A percentile compares a stretch with the other conserved stretches of the same genome.
Conservation (phyloP, 1,140 invertebrate species). For the Samia ricini region DNA sequence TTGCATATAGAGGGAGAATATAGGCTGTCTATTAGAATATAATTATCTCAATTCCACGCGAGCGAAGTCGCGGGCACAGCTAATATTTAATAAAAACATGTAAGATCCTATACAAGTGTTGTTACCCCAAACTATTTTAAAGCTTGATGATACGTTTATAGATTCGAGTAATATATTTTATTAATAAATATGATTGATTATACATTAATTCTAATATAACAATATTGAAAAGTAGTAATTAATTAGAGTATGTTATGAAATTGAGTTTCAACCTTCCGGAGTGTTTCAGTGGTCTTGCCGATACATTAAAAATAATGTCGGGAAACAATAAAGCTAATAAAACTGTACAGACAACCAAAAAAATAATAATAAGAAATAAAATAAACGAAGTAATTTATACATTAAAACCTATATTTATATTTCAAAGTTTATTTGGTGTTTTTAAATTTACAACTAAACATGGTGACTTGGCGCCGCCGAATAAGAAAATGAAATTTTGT, state of each 20-base stretch:
- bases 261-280: background rate
- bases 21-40: too few species aligned
- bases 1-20: too few species aligned
- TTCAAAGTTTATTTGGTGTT: constrained; percentile 45
- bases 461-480: constrained; percentile 21
- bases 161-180: background rate
- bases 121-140: background rate
- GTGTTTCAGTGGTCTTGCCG: background rate
- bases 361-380: constrained; percentile 17
- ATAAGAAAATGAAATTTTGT: constrained; percentile 31
- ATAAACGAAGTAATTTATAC: constrained; percentile 17
- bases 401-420: constrained; percentile 28
- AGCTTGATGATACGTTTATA: background rate
- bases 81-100: too few species aligned
- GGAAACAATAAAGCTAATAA: background rate
- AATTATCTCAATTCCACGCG: too few species aligned
- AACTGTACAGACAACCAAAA: background rate
- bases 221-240: constrained; percentile 4
- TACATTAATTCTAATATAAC: background rate
- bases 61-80: too few species aligned
- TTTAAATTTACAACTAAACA: constrained; percentile 31
- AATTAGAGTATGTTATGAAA: constrained; percentile 12
- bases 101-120: too few species aligned
- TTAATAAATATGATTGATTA: background rate
- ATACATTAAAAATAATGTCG: background rate